These are phyloP conservation scores for Campylorhamphus procurvoides DNA, from an alignment of 2,113 vertebrate species.

Conservation along the genomic window DNA sequence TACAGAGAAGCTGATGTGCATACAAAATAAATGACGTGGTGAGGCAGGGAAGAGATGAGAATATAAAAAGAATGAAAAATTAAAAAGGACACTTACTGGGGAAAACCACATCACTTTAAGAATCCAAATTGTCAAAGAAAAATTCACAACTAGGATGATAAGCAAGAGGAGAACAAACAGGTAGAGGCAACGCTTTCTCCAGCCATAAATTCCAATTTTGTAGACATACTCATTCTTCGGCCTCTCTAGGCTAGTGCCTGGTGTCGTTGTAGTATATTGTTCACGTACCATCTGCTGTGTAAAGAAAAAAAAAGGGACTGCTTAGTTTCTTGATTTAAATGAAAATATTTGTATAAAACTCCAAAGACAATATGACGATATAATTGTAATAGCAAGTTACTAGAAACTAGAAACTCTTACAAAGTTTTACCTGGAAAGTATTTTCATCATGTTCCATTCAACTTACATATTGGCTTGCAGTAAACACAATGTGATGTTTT, in stretches of 20 bases:
- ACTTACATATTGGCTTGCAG: neutral
- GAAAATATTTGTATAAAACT: neutral
- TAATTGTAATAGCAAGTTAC: neutral
- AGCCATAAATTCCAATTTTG: slow-evolving; percentile 97
- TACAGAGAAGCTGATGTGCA: neutral
- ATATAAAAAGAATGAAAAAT: neutral
- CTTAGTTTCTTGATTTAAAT: neutral
- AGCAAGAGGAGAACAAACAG: slow-evolving; percentile 92
- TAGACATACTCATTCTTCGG: slow-evolving; percentile 81
- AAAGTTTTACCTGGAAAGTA: neutral
- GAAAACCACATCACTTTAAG: slow-evolving; percentile 98
- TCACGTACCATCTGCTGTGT: slow-evolving; percentile 89
- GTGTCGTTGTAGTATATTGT: slow-evolving; percentile 86
- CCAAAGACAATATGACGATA: neutral
- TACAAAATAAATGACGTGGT: neutral
- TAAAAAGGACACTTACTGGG: slow-evolving; percentile 78
- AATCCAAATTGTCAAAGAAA: slow-evolving; percentile 96
- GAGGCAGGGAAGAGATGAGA: neutral
- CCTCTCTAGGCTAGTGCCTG: slow-evolving; percentile 79
- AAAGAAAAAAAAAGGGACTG: neutral
- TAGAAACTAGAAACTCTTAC: neutral
- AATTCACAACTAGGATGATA: slow-evolving; percentile 90
- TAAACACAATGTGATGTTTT: neutral
- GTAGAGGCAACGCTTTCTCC: slow-evolving; percentile 98
- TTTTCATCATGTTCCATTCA: neutral